Percentiles rank a stretch among this genome's conserved stretches.
These are phyloP conservation scores for Ageneiosus marmoratus DNA, from an alignment of 2,113 vertebrate species.

Conservation along the genomic window DNA sequence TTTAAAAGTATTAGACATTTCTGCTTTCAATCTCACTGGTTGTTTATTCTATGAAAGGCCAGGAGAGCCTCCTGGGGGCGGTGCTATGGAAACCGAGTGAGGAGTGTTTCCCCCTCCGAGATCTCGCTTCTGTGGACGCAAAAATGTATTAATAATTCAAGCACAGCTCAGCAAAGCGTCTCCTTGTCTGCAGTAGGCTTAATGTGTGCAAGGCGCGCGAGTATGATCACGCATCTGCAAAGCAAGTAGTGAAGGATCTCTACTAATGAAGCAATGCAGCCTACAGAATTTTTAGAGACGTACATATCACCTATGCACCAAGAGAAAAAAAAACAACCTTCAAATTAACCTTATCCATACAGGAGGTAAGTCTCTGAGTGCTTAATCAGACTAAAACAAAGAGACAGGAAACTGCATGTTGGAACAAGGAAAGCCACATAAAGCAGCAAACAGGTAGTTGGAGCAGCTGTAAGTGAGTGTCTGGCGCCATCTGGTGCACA, in stretches of 20 bases:
- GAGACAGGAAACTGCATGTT: not conserved
- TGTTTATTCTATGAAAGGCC: conserved; percentile 46
- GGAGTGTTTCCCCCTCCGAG: conserved; percentile 54
- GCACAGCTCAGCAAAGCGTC: conserved; percentile 3
- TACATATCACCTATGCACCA: too few species aligned
- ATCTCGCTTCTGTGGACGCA: conserved; percentile 54
- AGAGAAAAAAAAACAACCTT: not conserved
- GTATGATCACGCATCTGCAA: not conserved
- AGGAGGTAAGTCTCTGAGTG: too few species aligned
- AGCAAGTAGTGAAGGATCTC: not conserved
- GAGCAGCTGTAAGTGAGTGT: not conserved
- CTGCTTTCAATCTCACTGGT: conserved; percentile 22
- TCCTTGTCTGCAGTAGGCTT: not conserved
- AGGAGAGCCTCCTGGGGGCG: conserved; percentile 67
- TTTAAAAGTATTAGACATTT: conserved; percentile 4
- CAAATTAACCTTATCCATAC: not conserved
- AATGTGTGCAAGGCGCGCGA: not conserved
- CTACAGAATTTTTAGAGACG: not conserved
- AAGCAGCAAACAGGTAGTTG: conserved; percentile 43
- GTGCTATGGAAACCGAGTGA: conserved; percentile 79
- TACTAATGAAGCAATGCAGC: not conserved
- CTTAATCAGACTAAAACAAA: not conserved
- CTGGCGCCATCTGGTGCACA: conserved; percentile 33
- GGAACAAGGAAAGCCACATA: not conserved
- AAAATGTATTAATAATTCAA: conserved; percentile 73